Evolutionary conservation across 1,140 invertebrate species (phyloP), one percentile per base, ranked within the genome.

Genomic region (Zophobas morio): DNA sequence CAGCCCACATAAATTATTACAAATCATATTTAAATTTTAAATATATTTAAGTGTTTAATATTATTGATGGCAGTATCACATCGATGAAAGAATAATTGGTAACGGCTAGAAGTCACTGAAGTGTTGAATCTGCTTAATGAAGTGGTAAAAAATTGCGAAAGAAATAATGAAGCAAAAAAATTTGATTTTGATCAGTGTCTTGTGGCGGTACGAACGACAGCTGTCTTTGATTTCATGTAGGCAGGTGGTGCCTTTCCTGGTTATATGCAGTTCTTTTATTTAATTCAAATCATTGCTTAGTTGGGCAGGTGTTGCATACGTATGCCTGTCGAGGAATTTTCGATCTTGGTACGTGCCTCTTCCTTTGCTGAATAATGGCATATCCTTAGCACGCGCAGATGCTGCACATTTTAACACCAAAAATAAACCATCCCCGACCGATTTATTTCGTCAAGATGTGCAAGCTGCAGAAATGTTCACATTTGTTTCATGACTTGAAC

Each of bases 211-310:
- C 71, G 71, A 73, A 40, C 54, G 49, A 56, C 71, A 73, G 71
- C 47, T 73, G 71, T 54, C 47, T 73, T 73, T 73, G 71, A 73
- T 73, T 53, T 72, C 54, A 73, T 47, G 54, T 54, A 56, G 49
- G 51, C 70, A 72, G 70, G 70, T 72, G 70, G 70, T 72, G 51
- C 46, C 51, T 72, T 54, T 72, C 32, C 51, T 53, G 46, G 51
- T 72, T 72, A 54, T 72, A 72, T 53, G 34, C 70, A 73, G 49
- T 73, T 73, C 54, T 56, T 73, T 73, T 73, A 56, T 73, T 73
- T 54, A 73, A 73, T 73, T 73, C 47, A 73, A 73, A 73, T 73
- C 51, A 54, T 73, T 73, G 40, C 49, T 56, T 73, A 73, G 60
- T 66, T 66, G 60, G 60, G 60, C 60, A 66, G 60, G 60, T 66